Base-by-base conservation (phyloP, 1,140 invertebrate species). In the Papilio glaucus region DNA sequence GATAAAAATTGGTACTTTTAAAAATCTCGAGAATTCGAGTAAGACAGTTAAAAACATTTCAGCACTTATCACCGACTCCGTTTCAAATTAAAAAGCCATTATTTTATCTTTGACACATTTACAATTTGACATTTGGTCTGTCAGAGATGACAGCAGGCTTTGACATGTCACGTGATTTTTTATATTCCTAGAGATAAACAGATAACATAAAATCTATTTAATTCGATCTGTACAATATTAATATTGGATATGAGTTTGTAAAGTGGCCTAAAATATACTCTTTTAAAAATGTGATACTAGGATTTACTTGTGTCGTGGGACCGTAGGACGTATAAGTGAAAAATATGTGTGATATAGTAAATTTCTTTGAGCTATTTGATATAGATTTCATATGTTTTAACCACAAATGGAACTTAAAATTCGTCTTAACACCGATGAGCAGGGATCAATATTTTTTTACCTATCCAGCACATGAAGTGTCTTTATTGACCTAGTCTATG, bases 231-330 rank as follows among this genome's bases (percentile, higher is more conserved):
- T 33, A 3, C 6, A 33, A 33, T 33, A 33, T 33, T 3, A 57
- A 57, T 57, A 57, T 57, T 57, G 49, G 49, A 57, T 21, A 57
- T 24, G 49, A 24, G 21, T 10, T 57, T 57, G 49, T 57, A 57
- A 57, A 57, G 9, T 57, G 21, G 24, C 21, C 21, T 57, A 26
- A 57, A 57, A 57, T 4, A 24, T 24, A 57, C 24, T 57, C 10
- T 12, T 57, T 24, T 24, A 24, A 57, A 24, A 33, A 24, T 8
- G 49, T 57, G 49, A 24, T 24, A 57, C n/a, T n/a, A 33, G 29
- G 29, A 33, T 57, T 57, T 12, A 53, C 18, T 49, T 18, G 21
- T 57, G 21, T 57, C 21, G 49, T 3, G 29, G 29, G 49, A 57
- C 49, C n/a, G n/a, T n/a, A n/a, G 49, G 24, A 57, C 24, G 7